These are phyloP conservation scores for Bombus haemorrhoidalis DNA, from an alignment of 1,140 invertebrate species.

Conservation along the genomic window DNA sequence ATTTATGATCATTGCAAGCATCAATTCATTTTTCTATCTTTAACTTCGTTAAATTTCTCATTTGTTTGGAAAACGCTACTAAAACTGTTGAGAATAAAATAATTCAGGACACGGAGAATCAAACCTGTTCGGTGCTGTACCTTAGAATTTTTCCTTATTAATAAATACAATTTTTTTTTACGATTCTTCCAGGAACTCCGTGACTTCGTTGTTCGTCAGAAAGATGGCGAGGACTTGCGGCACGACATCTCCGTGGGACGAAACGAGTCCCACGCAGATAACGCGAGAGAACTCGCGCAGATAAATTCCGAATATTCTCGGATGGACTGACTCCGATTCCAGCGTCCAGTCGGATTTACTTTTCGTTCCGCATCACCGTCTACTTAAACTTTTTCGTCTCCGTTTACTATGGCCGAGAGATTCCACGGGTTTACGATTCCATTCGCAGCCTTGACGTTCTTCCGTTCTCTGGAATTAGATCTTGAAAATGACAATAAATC, in stretches of 20 bases:
- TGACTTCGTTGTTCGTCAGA: background rate
- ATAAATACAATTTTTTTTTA: background rate
- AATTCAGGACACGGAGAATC: background rate
- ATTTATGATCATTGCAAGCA: too few species aligned
- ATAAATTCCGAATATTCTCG: conserved; percentile 37
- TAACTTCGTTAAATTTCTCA: background rate
- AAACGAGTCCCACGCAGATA: too few species aligned
- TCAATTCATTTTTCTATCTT: background rate
- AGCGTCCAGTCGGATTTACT: conserved; percentile 32
- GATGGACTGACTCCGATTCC: conserved; percentile 32
- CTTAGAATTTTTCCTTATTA: background rate
- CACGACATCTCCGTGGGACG: too few species aligned
- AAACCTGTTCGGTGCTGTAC: background rate
- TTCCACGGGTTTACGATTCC: background rate
- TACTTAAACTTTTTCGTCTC: background rate
- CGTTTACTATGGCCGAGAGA: conserved; percentile 10
- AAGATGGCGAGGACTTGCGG: conserved; percentile 17
- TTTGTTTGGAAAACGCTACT: background rate
- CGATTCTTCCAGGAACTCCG: background rate
- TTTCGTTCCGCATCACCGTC: background rate
- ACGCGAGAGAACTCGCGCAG: background rate
- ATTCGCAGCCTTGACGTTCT: conserved; percentile 18
- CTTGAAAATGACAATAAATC: too few species aligned
- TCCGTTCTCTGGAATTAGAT: background rate
- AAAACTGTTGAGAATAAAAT: background rate